A percentile compares a stretch with the other conserved stretches of the same genome.
These are phyloP conservation scores for Beroe forskalii DNA, from an alignment of 37 sponge, comb jelly and placozoan genomes.

Conservation along the genomic window DNA sequence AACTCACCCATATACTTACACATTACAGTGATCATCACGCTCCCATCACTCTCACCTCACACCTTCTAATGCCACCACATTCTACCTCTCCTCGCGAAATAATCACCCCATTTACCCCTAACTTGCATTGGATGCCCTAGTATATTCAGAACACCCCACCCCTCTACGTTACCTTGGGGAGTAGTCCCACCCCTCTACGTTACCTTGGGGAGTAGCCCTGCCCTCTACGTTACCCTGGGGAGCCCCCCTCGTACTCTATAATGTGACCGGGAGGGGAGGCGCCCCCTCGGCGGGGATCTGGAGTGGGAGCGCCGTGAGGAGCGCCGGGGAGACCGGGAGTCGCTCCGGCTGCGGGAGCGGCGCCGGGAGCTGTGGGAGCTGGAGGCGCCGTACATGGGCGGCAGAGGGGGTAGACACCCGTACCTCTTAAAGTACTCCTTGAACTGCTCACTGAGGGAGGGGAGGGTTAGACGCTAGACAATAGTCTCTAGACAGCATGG, in stretches of 20 bases:
- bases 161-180: conserved; percentile 17
- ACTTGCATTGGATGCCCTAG: too few species aligned
- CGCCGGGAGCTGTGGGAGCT: background rate
- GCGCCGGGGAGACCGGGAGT: background rate
- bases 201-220: background rate
- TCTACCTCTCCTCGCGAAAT: too few species aligned
- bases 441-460: conserved; percentile 59
- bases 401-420: conserved; percentile 20
- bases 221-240: too few species aligned
- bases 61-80: too few species aligned
- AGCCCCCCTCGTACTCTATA: background rate
- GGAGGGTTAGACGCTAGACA: too few species aligned
- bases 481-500: too few species aligned
- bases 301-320: background rate
- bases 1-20: too few species aligned
- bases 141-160: too few species aligned
- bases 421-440: conserved; percentile 51
- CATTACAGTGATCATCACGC: too few species aligned
- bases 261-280: background rate
- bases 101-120: too few species aligned
- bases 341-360: conserved; percentile 1
- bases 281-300: background rate
- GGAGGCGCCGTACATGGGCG: background rate
- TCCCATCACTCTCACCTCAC: too few species aligned
- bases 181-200: too few species aligned